These are phyloP conservation scores for Rhabdomys pumilio DNA, from an alignment of 2,797 vertebrate genomes.

Conservation along the genomic window DNA sequence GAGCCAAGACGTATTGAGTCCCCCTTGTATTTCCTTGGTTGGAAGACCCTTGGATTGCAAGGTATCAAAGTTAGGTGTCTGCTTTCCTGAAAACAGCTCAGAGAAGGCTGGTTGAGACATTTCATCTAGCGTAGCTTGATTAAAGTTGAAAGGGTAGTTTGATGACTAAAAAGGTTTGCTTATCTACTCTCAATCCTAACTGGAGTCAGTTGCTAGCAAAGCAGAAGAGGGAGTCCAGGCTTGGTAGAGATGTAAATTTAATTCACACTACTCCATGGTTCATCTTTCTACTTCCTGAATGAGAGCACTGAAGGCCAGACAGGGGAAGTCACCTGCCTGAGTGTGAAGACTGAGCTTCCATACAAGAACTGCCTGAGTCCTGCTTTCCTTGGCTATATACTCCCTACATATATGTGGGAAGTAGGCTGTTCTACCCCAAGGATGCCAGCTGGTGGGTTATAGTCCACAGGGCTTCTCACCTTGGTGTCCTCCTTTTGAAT, in stretches of 20 bases:
- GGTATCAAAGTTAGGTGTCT: neutral
- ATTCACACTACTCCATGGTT: too few relatives aligned
- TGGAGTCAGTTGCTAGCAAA: neutral
- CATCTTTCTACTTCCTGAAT: neutral
- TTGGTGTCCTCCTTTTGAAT: neutral
- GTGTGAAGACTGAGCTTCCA: neutral
- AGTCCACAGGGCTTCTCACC: neutral
- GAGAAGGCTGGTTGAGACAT: neutral
- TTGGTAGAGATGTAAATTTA: neutral
- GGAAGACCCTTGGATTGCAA: conserved; percentile 55
- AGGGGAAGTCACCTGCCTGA: neutral
- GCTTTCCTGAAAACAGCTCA: conserved; percentile 17
- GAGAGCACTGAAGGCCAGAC: neutral
- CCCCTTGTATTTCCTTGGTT: neutral
- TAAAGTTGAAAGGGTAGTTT: neutral
- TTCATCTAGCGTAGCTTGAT: neutral
- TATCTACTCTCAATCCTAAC: neutral
- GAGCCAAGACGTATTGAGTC: neutral
- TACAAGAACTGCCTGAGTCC: neutral
- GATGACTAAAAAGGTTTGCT: neutral
- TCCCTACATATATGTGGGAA: rapidly evolving
- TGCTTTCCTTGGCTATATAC: too few relatives aligned
- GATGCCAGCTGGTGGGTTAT: neutral
- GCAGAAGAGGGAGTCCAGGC: neutral
- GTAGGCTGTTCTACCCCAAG: neutral